These are phyloP conservation scores for Leptinotarsa juncta DNA, from an alignment of 2,888 invertebrate genomes.

Conservation along the genomic window DNA sequence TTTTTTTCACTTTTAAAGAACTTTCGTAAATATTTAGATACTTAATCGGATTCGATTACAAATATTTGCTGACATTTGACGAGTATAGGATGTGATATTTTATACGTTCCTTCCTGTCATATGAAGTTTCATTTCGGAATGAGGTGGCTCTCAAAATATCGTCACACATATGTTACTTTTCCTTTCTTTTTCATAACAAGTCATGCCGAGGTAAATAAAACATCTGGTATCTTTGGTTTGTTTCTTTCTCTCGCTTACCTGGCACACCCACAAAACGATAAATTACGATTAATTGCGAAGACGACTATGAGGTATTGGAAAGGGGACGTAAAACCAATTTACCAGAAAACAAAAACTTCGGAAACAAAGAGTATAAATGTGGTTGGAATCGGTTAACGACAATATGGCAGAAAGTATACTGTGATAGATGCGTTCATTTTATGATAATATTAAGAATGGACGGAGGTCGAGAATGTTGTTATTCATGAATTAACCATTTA, in stretches of 20 bases:
- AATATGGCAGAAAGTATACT: not conserved
- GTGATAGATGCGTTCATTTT: not conserved
- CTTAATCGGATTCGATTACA: conserved; percentile 23
- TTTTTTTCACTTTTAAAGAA: conserved; percentile 2
- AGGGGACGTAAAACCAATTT: conserved; percentile 14
- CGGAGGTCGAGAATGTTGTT: too few relatives aligned
- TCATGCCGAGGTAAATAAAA: conserved; percentile 21
- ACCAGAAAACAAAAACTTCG: conserved; percentile 1
- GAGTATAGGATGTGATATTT: conserved; percentile 30
- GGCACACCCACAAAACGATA: conserved; percentile 19
- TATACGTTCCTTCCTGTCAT: conserved; percentile 32
- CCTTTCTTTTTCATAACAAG: conserved; percentile 17
- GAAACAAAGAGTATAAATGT: conserved; percentile 10
- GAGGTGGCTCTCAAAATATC: conserved; percentile 14
- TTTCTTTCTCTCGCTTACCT: conserved; percentile 18
- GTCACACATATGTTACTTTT: conserved; percentile 28
- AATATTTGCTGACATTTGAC: conserved; percentile 29
- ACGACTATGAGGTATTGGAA: conserved; percentile 12
- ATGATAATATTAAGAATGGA: not conserved
- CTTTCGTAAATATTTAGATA: conserved; percentile 24
- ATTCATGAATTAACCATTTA: too few relatives aligned
- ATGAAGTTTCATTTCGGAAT: conserved; percentile 31
- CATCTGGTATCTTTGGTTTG: conserved; percentile 21
- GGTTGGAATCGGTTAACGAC: conserved; percentile 13
- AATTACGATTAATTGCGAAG: conserved; percentile 26